Evolutionary conservation across 2,797 vertebrate genomes (phyloP).

Genomic region (Nyctalus aviator): DNA sequence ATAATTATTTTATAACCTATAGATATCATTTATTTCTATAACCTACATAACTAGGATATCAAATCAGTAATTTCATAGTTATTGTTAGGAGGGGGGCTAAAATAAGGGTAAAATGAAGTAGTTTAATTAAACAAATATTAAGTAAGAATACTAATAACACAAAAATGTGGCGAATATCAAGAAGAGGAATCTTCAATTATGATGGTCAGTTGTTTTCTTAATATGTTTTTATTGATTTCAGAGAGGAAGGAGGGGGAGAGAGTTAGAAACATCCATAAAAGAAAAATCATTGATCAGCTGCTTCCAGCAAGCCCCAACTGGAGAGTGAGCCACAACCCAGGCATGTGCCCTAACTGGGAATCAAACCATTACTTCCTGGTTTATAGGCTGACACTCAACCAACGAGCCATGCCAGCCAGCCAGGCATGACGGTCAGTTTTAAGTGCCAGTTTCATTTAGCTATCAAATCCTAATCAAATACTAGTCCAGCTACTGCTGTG

Average conservation of each 20-base stretch:
- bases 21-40: background rate
- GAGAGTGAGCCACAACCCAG: background rate
- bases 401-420: background rate
- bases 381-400: background rate
- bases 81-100: background rate
- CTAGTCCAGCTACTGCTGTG: background rate
- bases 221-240: background rate
- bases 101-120: background rate
- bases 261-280: background rate
- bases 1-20: constrained; percentile 28
- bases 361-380: background rate
- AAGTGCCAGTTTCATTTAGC: background rate
- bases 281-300: background rate
- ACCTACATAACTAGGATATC: background rate
- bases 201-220: background rate
- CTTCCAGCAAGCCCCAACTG: background rate
- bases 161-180: background rate
- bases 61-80: constrained; percentile 23
- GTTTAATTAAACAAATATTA: background rate
- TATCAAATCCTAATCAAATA: background rate
- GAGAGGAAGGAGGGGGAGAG: background rate
- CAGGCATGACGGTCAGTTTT: background rate
- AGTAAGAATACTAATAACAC: constrained; percentile 7
- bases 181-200: background rate
- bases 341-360: background rate